Percentiles rank a stretch among this genome's conserved stretches.
phyloP scores from a whole-genome alignment of 1,140 invertebrate genomes.

The Steinernema feltiae region DNA sequence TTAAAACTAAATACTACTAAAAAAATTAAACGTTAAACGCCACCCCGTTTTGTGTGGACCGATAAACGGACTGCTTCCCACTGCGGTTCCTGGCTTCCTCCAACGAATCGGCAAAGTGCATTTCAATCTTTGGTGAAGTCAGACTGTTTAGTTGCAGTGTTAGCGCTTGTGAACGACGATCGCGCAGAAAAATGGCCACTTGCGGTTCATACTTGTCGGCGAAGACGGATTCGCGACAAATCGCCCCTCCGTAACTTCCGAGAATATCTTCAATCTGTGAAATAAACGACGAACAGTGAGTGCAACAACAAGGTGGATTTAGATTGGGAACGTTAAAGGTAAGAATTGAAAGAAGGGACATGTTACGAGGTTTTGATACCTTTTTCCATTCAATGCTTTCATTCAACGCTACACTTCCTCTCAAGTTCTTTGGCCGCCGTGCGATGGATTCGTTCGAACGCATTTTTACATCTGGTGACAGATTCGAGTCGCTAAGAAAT shows the following conservation, averaged over 20 bases:
- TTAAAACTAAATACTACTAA: no score
- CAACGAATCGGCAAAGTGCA: slow-evolving; percentile 67
- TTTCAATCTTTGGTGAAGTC: neutral
- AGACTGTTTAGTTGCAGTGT: slow-evolving; percentile 41
- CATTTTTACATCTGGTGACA: slow-evolving; percentile 20
- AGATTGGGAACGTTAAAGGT: neutral
- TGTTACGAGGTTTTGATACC: slow-evolving; percentile 22
- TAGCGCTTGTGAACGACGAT: slow-evolving; percentile 27
- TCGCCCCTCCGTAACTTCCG: slow-evolving; percentile 57
- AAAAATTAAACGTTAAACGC: neutral
- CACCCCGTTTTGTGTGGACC: neutral
- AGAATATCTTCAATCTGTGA: slow-evolving; percentile 60
- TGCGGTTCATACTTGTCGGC: slow-evolving; percentile 24
- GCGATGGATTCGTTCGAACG: slow-evolving; percentile 17
- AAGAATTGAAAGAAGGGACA: neutral
- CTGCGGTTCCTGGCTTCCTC: slow-evolving; percentile 69
- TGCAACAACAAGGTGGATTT: neutral
- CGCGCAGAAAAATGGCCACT: slow-evolving; percentile 27
- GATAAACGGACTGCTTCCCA: slow-evolving; percentile 6
- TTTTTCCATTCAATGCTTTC: slow-evolving; percentile 40
- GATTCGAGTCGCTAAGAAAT: neutral
- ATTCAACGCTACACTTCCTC: slow-evolving; percentile 11
- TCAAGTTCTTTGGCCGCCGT: neutral
- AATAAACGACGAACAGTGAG: slow-evolving; percentile 20
- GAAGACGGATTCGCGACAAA: slow-evolving; percentile 48